Evolutionary conservation across 2,888 invertebrate genomes (phyloP).

Genomic region (Drosophila niveifrons): DNA sequence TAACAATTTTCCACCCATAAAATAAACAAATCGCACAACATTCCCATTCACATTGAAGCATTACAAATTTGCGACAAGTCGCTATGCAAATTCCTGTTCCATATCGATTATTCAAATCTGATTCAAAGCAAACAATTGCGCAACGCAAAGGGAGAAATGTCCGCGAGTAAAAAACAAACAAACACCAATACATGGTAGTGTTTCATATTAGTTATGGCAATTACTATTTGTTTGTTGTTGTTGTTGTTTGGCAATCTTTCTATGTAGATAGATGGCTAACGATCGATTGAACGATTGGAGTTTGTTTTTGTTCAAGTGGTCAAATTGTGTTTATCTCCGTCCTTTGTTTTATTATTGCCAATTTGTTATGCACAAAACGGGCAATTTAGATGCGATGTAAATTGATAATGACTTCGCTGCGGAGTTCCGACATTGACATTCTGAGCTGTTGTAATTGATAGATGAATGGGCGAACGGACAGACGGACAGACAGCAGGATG

Average conservation of each 20-base stretch:
- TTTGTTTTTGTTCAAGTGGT: neutral
- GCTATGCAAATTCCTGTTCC: neutral
- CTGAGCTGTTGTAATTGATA: slow-evolving; percentile 17
- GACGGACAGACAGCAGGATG: neutral
- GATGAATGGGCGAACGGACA: neutral
- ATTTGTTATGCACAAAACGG: slow-evolving; percentile 16
- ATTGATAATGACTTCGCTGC: slow-evolving; percentile 55
- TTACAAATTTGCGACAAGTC: slow-evolving; percentile 47
- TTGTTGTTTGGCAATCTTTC: neutral
- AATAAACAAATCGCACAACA: slow-evolving; percentile 50
- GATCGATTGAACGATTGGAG: neutral
- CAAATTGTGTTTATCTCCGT: slow-evolving; percentile 2
- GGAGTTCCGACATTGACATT: slow-evolving; percentile 44
- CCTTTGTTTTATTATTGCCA: neutral
- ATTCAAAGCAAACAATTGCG: slow-evolving; percentile 1
- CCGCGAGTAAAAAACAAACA: neutral
- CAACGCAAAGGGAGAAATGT: neutral
- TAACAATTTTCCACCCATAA: slow-evolving; percentile 52
- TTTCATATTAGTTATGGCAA: neutral
- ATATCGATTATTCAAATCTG: slow-evolving; percentile 17
- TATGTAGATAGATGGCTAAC: neutral
- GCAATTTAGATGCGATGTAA: slow-evolving; percentile 33
- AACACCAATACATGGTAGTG: neutral
- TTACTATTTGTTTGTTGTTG: neutral
- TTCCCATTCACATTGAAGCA: slow-evolving; percentile 23